Percentiles rank a stretch among this genome's conserved stretches.
Conservation (phyloP, 2,113 vertebrate species). For the Sorex fumeus region DNA sequence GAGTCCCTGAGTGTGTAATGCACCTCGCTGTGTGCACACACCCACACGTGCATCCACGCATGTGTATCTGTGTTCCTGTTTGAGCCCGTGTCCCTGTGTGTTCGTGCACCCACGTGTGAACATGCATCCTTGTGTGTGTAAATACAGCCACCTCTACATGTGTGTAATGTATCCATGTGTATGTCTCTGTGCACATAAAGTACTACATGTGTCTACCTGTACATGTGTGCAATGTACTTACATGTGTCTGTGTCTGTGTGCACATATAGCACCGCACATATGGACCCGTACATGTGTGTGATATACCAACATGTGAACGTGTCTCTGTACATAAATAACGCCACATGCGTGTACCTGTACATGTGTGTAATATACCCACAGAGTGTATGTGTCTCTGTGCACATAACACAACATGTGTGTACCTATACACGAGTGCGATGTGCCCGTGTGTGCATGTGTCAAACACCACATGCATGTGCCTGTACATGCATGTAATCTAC, state of each 20-base stretch:
- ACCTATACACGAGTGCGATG: too few relatives aligned
- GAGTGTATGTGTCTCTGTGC: background rate
- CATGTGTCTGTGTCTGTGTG: background rate
- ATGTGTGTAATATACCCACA: background rate
- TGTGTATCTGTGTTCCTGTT: rapidly evolving
- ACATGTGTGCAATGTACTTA: background rate
- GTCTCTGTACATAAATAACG: background rate
- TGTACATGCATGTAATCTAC: too few relatives aligned
- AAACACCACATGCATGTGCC: too few relatives aligned
- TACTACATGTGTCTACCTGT: background rate
- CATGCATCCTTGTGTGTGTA: background rate
- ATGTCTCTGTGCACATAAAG: background rate
- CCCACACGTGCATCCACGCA: rapidly evolving
- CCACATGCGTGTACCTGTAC: background rate
- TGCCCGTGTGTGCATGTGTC: rapidly evolving
- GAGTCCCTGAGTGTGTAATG: background rate
- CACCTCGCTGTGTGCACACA: background rate
- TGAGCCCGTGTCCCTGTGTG: background rate
- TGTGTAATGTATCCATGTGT: background rate
- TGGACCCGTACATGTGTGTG: background rate
- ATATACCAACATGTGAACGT: background rate
- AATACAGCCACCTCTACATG: background rate
- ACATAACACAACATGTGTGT: background rate
- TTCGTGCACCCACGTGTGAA: background rate
- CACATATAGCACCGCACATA: too few relatives aligned